These are phyloP conservation scores for Cygnus buccinator DNA, from an alignment of 2,113 vertebrate genomes.

Conservation along the genomic window DNA sequence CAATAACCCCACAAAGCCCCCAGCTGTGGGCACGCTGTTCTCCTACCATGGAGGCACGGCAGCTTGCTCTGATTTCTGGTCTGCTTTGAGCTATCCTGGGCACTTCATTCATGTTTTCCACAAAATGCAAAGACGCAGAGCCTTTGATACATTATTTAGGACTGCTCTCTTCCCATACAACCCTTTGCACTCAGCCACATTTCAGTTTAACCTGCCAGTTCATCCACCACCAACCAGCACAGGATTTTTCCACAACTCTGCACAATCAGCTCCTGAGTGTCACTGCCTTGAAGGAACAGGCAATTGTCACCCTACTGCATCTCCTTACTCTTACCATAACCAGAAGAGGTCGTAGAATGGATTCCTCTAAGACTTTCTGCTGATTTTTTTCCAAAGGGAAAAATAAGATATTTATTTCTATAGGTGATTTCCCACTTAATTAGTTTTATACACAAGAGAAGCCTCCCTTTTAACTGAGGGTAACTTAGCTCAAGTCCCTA, in stretches of 20 bases:
- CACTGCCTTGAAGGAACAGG: fast-evolving
- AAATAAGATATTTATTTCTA: not conserved
- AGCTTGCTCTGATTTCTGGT: not conserved
- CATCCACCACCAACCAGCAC: not conserved
- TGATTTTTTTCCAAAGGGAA: not conserved
- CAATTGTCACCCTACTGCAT: not conserved
- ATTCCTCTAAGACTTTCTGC: not conserved
- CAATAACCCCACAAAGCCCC: not conserved
- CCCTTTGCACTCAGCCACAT: not conserved
- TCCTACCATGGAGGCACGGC: not conserved
- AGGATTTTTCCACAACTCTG: not conserved
- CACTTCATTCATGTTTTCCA: not conserved
- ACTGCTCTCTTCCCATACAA: not conserved
- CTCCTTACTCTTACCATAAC: not conserved
- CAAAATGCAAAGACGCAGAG: not conserved
- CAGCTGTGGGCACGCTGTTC: not conserved
- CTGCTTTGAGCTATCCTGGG: not conserved
- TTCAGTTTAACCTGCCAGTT: not conserved
- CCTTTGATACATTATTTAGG: fast-evolving
- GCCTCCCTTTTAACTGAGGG: not conserved
- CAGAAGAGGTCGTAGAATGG: not conserved
- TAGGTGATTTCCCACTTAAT: not conserved
- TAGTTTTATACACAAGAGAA: not conserved
- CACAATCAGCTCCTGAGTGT: not conserved
- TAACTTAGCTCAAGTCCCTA: not conserved